Evolutionary conservation across 2,888 invertebrate genomes (phyloP), one percentile per base, ranked within the genome.

Genomic region (Agonopterix arenella): DNA sequence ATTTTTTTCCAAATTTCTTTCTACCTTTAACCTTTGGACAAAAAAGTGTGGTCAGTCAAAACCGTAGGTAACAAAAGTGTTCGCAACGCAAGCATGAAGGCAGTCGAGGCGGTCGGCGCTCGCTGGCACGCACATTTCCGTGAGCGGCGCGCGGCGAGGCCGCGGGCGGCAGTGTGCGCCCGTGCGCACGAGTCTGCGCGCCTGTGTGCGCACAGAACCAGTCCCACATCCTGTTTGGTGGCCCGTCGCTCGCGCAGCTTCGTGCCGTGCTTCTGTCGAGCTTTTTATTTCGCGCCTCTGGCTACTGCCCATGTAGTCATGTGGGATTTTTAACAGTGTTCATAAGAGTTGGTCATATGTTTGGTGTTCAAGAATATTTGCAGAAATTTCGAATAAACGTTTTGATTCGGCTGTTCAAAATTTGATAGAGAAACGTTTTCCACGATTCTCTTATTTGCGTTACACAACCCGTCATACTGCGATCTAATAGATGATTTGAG

Each of bases 151-250:
- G 73, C 64, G 70, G 75, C 82, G 84, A 82, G 84, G 84, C 83
- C 84, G 83, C 68, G 70, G 57, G 67, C 62, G 56, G 48, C 0
- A 63, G 84, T 81, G 78, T 81, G 81, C 68, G 75, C 52, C 11
- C 13, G 62, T 51, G 62, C 59, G 56, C 57, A 59, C 52, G 42
- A 55, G 52, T 55, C n/a, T 44, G 52, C 56, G 63, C 47, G 56
- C 67, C 67, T 74, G 82, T 77, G 84, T 73, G 79, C 70, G 52
- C 47, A 43, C 69, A 73, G 78, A 84, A 89, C 89, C 89, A 89
- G 89, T 89, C 88, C 75, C 81, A 89, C 89, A 89, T 89, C 89
- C 89, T 89, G 89, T 89, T 89, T 84, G 82, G 43, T 76, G 79
- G 80, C 76, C 75, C 79, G 78, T 65, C 78, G 79, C 74, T 66